These are phyloP conservation scores for Hyphantria cunea DNA, from an alignment of 1,140 invertebrate genomes.

Conservation along the genomic window DNA sequence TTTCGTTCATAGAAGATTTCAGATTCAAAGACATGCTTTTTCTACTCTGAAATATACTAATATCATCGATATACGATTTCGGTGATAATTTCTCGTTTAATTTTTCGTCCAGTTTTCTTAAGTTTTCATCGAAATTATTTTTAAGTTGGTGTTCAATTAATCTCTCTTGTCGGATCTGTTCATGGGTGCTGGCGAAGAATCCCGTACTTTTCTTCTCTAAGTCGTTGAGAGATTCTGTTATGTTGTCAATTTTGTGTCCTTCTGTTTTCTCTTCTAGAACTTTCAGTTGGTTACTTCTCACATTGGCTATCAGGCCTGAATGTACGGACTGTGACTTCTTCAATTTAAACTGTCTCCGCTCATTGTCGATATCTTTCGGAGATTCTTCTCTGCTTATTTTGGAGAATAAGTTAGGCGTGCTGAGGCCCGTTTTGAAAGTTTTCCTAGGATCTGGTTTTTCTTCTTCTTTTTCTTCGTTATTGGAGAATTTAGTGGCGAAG, in stretches of 20 bases:
- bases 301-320: conserved; percentile 64
- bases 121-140: conserved; percentile 76
- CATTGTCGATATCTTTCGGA: conserved; percentile 40
- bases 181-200: conserved; percentile 85
- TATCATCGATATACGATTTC: conserved; percentile 60
- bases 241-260: conserved; percentile 39
- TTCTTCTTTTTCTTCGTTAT: conserved; percentile 55
- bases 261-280: conserved; percentile 63
- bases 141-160: conserved; percentile 75
- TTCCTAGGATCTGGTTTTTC: conserved; percentile 43
- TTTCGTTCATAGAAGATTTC: conserved; percentile 43
- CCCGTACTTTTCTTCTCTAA: conserved; percentile 62
- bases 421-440: conserved; percentile 65
- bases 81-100: conserved; percentile 56
- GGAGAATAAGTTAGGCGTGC: conserved; percentile 73
- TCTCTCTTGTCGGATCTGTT: conserved; percentile 84
- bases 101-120: conserved; percentile 65
- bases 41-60: conserved; percentile 56
- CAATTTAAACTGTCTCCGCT: conserved; percentile 70
- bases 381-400: conserved; percentile 64
- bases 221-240: conserved; percentile 76
- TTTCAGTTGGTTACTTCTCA: conserved; percentile 58
- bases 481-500: conserved; percentile 63
- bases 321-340: conserved; percentile 79
- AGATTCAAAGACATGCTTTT: conserved; percentile 70